Percentiles rank a stretch among this genome's conserved stretches.
phyloP scores from a whole-genome alignment of 2,113 vertebrate species.

The Esox niger region DNA sequence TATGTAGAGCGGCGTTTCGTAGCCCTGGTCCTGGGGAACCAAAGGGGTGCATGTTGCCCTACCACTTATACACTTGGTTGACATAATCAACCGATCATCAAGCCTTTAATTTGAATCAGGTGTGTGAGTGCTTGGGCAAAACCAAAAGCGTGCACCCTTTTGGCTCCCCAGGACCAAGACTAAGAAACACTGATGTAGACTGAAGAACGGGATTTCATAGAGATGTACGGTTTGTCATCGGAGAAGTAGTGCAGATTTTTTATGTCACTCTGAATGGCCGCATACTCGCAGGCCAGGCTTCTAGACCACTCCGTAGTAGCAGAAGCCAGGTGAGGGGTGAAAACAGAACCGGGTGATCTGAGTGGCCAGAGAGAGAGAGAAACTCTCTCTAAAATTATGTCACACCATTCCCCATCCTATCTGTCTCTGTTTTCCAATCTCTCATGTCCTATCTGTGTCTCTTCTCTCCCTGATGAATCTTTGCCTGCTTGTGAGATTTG shows the following conservation, averaged over 20 bases:
- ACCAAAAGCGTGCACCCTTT: too few relatives aligned
- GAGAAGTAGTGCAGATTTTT: neutral
- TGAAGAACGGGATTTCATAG: neutral
- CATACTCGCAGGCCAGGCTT: neutral
- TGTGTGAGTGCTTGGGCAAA: too few relatives aligned
- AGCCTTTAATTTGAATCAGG: too few relatives aligned
- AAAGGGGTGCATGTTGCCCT: too few relatives aligned
- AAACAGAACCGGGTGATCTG: neutral
- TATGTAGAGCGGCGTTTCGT: neutral
- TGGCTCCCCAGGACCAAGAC: too few relatives aligned
- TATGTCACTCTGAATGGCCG: neutral
- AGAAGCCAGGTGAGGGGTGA: neutral
- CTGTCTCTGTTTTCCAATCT: neutral
- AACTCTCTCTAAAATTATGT: neutral
- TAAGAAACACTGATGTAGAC: too few relatives aligned
- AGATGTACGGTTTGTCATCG: neutral
- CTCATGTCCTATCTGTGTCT: too few relatives aligned
- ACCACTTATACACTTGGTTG: too few relatives aligned
- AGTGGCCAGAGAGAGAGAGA: neutral
- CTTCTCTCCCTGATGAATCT: constrained; percentile 40
- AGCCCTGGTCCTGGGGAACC: too few relatives aligned
- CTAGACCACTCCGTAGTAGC: neutral
- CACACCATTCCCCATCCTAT: neutral
- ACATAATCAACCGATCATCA: too few relatives aligned
- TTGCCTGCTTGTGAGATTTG: constrained; percentile 46